Base-by-base conservation (phyloP, 1,140 invertebrate genomes). In the Brachionus koreanus region DNA sequence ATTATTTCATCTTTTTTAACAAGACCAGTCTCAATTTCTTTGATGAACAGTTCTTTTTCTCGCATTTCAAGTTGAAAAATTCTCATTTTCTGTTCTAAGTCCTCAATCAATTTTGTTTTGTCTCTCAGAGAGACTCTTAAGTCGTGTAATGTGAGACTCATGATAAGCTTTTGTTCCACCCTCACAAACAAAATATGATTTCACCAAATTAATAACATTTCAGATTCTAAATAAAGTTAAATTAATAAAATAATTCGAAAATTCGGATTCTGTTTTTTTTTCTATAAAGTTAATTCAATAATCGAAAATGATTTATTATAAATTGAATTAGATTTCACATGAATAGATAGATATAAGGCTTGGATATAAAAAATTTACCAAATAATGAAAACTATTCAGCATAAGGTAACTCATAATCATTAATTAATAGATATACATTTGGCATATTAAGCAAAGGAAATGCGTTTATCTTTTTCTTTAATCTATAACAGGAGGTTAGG, bases 1-100 rank as follows among this genome's bases (percentile, higher is more conserved):
- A 82, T 77, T n/a, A 77, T 35, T 43, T 77, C 74, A 39, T 77
- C 74, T 57, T 77, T 77, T 77, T 77, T 77, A 1, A 3, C n/a
- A 6, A 77, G 16, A 37, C 57, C 29, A 16, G 33, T 39, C 33
- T 77, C 74, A 61, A 25, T 57, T 57, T 77, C 74, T 19, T 52
- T 74, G 6, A 74, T 35, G 5, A 74, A 46, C 10, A 35, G 0
- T 9, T 74, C 42, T 74, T 74, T 74, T 19, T 74, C 69, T 25
- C 46, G 19, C 19, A 74, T 23, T 46, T 74, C 69, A 2, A 39
- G 13, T 16, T 25, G 39, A 9, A 42, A 74, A 74, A 46, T 33
- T 23, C 33, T 49, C 37, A 46, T 35, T 74, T 74, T 74, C 43
- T 25, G 43, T 67, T 82, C 79, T 10, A 65, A 49, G 65, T 65